Base-by-base conservation (phyloP, 2,113 vertebrate genomes). In the Rhabdornis inornatus region DNA sequence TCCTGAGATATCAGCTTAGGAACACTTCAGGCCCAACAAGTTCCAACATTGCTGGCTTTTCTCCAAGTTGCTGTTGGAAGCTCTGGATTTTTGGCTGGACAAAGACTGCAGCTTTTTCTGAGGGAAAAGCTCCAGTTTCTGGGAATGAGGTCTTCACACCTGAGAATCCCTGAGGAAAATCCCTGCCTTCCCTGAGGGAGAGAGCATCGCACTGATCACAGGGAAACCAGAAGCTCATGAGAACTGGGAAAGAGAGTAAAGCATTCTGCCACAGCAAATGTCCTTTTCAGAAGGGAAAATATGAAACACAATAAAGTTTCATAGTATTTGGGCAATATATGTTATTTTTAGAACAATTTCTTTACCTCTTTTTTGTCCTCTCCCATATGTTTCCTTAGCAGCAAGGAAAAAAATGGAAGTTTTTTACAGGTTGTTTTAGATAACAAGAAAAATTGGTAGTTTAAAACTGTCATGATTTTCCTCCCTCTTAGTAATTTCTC, bases 381-480 rank as follows among this genome's bases (percentile, higher is more conserved):
- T 53, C 18, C 21, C 4, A 21, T 53, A 39, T 24, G 35, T 71
- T 94, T 94, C 37, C 74, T n/a, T 64, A 89, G 52, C 35, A 79
- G 65, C 35, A 75, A 56, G 27, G 5, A 35, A 80, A 81, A 81
- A 64, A 56, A 31, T 1, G 1, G 9, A 69, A 75, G 7, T 11
- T 30, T 79, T 77, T 66, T 42, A 31, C 11, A 75, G 71, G 59
- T 33, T 87, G 15, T 28, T 92, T 96, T 35, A 68, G 56, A 84
- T 22, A 92, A 71, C 16, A 71, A 68, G 69, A 91, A 90, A 91
- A 96, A 95, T 22, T 60, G 21, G 39, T 71, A 35, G n/a, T 31
- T 92, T 87, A 52, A 79, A 91, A 85, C 61, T 82, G 74, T 69
- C 53, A 61, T 56, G 49, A 60, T 92, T 89, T 95, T 87, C 74